Evolutionary conservation across 2,113 vertebrate genomes (phyloP).

Genomic region (Bufo gargarizans): DNA sequence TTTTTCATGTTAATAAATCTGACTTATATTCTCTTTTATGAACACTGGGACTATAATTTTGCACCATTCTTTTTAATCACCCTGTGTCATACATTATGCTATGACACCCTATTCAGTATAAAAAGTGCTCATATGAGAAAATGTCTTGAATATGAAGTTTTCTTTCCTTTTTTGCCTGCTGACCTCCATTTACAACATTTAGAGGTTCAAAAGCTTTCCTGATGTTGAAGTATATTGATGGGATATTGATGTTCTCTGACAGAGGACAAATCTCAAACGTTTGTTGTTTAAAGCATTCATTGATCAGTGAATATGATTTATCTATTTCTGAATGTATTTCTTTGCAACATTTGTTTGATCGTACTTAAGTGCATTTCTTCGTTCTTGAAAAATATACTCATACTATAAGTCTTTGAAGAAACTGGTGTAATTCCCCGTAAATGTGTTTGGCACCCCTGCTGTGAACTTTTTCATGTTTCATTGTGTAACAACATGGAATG

Average conservation of each 20-base stretch:
- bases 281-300: not conserved
- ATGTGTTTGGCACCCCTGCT: not conserved
- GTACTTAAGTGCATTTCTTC: not conserved
- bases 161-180: not conserved
- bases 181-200: not conserved
- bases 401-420: not conserved
- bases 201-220: not conserved
- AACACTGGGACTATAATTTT: no score
- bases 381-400: not conserved
- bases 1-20: no score
- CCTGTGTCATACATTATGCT: no score
- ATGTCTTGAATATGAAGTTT: not conserved
- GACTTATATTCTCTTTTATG: no score
- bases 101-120: not conserved
- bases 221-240: not conserved
- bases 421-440: not conserved
- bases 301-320: not conserved
- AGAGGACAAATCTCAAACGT: not conserved
- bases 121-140: not conserved
- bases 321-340: not conserved
- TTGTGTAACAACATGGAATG: not conserved
- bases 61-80: no score
- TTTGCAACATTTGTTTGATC: not conserved
- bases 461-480: not conserved
- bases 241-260: not conserved